These are phyloP conservation scores for Polylopha cassiicola DNA, from an alignment of 2,888 invertebrate genomes.

Conservation along the genomic window DNA sequence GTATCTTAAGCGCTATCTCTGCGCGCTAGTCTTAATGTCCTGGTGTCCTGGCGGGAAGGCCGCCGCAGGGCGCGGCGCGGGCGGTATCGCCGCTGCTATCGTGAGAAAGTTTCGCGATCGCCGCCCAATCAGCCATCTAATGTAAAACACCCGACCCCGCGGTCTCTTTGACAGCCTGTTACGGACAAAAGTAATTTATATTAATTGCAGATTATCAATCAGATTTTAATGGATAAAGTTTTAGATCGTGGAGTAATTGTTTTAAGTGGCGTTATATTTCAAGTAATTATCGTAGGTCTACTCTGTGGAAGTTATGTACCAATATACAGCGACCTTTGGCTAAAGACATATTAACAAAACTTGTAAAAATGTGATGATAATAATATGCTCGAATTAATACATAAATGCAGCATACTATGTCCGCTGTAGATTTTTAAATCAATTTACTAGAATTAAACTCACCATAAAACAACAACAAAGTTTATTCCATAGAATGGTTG, in stretches of 20 bases:
- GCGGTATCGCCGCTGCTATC: conserved; percentile 22
- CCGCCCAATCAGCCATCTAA: conserved; percentile 25
- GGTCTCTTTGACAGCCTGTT: conserved; percentile 27
- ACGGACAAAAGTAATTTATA: conserved; percentile 27
- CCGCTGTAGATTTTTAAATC: too few relatives aligned
- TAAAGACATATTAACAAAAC: too few relatives aligned
- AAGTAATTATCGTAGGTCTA: too few relatives aligned
- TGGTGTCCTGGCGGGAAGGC: conserved; percentile 5
- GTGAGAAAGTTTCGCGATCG: conserved; percentile 29
- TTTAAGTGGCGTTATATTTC: too few relatives aligned
- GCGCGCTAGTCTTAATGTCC: conserved; percentile 12
- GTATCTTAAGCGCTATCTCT: conserved; percentile 13
- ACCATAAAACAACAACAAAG: conserved; percentile 30
- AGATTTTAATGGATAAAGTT: conserved; percentile 23
- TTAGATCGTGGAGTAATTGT: too few relatives aligned
- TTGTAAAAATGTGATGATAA: too few relatives aligned
- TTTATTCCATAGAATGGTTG: conserved; percentile 51
- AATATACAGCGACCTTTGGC: too few relatives aligned
- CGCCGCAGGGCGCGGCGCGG: conserved; percentile 11
- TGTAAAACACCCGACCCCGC: conserved; percentile 21
- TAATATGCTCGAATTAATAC: too few relatives aligned
- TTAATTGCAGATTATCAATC: conserved; percentile 25
- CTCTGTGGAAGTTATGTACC: too few relatives aligned
- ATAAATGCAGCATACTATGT: conserved; percentile 5
- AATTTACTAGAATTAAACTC: conserved; percentile 9